phyloP scores from a whole-genome alignment of 23 tunicate species.

The Botrylloides violaceus region DNA sequence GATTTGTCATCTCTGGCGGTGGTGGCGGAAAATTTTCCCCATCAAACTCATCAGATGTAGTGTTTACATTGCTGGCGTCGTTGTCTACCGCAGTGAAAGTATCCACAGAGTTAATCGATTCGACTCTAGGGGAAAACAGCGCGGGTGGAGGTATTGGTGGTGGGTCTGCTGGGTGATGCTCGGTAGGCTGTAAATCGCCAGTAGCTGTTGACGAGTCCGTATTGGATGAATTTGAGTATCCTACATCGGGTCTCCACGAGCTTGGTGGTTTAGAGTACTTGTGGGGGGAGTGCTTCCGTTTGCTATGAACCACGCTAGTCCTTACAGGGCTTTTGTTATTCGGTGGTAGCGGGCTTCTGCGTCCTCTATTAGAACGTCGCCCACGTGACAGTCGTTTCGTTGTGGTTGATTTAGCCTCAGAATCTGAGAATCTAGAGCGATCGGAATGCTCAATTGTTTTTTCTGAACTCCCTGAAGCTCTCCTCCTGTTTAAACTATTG shows the following conservation, averaged over 20 bases:
- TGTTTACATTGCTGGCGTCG: neutral
- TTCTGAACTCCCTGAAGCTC: neutral
- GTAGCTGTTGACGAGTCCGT: no score
- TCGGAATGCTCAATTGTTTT: neutral
- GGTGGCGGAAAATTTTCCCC: neutral
- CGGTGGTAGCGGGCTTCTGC: constrained; percentile 22
- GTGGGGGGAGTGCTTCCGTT: constrained; percentile 20
- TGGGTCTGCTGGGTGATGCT: neutral
- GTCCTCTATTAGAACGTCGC: constrained; percentile 7
- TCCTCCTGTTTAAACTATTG: neutral
- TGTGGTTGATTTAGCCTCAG: neutral
- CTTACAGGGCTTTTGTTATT: constrained; percentile 21
- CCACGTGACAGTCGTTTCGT: constrained; percentile 6
- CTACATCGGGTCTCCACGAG: neutral
- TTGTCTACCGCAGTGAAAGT: neutral
- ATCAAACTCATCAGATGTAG: neutral
- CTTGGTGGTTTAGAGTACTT: neutral
- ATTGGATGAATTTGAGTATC: no score
- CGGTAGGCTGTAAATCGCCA: neutral
- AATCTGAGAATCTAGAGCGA: neutral
- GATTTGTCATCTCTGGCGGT: neutral
- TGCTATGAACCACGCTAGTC: constrained; percentile 19
- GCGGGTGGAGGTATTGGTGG: constrained; percentile 10
- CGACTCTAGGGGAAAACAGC: neutral
- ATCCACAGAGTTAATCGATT: neutral